Percentiles rank a stretch among this genome's conserved stretches.
phyloP scores from a whole-genome alignment of 2,797 vertebrate species.

The Takifugu ocellatus region DNA sequence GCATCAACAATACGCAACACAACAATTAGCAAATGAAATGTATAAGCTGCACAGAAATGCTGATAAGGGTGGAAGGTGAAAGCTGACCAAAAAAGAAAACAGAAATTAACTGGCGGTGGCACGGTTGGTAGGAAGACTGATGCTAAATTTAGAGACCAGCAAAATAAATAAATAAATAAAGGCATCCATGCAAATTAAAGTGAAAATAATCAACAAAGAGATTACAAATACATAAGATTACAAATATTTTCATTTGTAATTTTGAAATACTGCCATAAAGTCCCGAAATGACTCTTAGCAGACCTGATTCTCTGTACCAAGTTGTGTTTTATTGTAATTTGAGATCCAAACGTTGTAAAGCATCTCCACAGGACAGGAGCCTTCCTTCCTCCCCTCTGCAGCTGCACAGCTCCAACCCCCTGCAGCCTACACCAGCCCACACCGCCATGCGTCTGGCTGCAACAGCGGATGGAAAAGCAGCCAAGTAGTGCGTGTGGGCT shows the following conservation, averaged over 20 bases:
- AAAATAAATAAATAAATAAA: no score
- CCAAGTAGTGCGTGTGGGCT: neutral
- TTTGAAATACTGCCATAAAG: no score
- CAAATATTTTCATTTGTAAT: no score
- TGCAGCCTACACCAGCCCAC: conserved; percentile 6
- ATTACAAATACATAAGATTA: neutral
- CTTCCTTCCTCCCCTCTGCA: neutral
- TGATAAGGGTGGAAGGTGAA: no score
- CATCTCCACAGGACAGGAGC: neutral
- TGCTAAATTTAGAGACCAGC: no score
- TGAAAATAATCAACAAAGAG: neutral
- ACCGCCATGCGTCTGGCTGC: conserved; percentile 16
- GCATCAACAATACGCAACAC: no score
- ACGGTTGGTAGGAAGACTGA: no score
- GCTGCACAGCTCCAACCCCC: conserved; percentile 5
- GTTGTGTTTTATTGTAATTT: conserved; percentile 1
- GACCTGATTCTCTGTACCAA: conserved; percentile 17
- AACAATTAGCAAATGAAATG: no score
- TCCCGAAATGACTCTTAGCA: neutral
- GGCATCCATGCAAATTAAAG: no score
- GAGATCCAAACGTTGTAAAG: neutral
- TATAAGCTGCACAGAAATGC: no score
- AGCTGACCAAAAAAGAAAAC: no score
- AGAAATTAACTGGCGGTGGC: no score
- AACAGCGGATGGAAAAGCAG: neutral